These are phyloP conservation scores for Neosilurus hyrtlii DNA, from an alignment of 2,797 vertebrate genomes.

Conservation along the genomic window DNA sequence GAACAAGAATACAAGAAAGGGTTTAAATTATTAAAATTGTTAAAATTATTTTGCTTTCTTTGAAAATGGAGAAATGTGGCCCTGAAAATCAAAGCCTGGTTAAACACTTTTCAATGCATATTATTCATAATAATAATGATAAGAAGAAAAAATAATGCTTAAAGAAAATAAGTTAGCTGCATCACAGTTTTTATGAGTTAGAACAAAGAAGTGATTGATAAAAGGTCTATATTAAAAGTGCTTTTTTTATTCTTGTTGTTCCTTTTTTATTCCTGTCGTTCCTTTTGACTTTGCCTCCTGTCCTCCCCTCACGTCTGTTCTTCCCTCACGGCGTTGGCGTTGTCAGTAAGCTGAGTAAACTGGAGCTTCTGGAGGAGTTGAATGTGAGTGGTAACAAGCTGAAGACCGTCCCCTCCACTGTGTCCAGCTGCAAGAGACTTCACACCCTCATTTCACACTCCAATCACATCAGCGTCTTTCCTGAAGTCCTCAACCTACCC, in stretches of 20 bases:
- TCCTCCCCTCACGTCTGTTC: not conserved
- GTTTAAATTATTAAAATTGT: no score
- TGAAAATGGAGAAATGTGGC: no score
- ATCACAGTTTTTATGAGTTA: no score
- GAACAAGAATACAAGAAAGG: no score
- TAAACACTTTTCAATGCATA: no score
- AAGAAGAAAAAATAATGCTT: no score
- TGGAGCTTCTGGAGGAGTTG: constrained; percentile 91
- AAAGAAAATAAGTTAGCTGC: no score
- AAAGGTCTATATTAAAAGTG: not conserved
- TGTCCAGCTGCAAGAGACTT: constrained; percentile 90
- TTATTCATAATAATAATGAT: no score
- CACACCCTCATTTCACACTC: constrained; percentile 91
- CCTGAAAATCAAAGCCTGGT: no score
- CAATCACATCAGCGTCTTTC: constrained; percentile 91
- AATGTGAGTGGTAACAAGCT: constrained; percentile 95
- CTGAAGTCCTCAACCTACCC: constrained; percentile 90
- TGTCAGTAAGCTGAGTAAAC: constrained; percentile 87
- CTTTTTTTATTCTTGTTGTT: not conserved
- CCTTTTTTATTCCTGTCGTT: not conserved
- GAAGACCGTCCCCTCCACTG: constrained; percentile 92
- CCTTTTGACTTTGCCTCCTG: not conserved
- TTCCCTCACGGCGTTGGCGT: not conserved
- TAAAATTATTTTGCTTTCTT: no score
- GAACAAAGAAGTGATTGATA: no score